Evolutionary conservation across 1,140 invertebrate species (phyloP), one percentile per base, ranked within the genome.

Genomic region (Musca vetustissima): DNA sequence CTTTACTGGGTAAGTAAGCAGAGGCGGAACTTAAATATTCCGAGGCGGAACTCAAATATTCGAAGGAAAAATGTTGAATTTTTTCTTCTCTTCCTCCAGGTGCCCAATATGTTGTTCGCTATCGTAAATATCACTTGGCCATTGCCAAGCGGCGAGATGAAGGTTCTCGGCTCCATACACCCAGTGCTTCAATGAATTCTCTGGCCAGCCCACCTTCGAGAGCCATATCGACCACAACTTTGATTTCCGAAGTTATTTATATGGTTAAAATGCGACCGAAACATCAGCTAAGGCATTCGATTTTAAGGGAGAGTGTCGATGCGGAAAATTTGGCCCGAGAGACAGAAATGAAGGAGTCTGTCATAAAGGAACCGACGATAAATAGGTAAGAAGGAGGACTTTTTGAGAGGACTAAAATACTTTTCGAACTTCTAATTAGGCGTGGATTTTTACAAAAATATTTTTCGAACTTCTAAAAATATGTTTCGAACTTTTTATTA

Each of bases 241-340:
- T 91, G 43, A 83, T 91, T 25, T 90, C 89, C 9, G 90, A 91
- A 83, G 89, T 90, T 8, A 87, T 89, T 61, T 90, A 89, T n/a
- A 74, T 90, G 64, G 87, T 88, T 8, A 83, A 87, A 74, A 78
- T 87, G 73, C 74, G 85, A 55, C 84, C 84, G 36, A 82, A 81
- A 50, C 76, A 73, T 61, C 72, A 78, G 15, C 68, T 80, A 25
- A 74, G 76, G 0, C 81, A 81, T 64, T 80, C 76, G 19, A 80
- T 81, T n/a, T 50, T 83, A 9, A 73, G 80, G 15, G 81, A 83
- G 53, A 83, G 80, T 32, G 74, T 80, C 36, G 78, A 81, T 50
- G 75, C 78, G 4, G 79, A 82, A 64, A 74, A 76, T 70, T 65
- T 81, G 24, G 75, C 74, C 4, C 28, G 66, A n/a, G 79, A 81